phyloP scores from a whole-genome alignment of 2,888 invertebrate species.

The Ditula angustiorana region DNA sequence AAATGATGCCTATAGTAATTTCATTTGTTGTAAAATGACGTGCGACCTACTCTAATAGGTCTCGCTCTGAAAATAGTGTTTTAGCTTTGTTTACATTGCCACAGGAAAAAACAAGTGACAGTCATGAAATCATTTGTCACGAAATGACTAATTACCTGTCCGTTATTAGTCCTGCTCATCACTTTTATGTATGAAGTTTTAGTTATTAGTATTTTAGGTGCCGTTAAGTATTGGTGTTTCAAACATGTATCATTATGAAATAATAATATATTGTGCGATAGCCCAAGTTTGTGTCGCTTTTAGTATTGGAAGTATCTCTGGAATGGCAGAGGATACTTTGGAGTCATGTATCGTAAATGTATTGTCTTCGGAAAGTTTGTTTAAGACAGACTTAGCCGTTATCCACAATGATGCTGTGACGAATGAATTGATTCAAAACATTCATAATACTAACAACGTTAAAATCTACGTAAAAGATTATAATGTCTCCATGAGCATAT shows the following conservation, averaged over 20 bases:
- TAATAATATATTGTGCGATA: neutral
- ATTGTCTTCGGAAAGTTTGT: conserved; percentile 14
- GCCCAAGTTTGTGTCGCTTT: neutral
- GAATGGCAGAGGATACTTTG: neutral
- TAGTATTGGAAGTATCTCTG: neutral
- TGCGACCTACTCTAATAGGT: too few species aligned
- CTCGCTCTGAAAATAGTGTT: neutral
- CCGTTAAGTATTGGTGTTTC: neutral
- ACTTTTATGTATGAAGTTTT: neutral
- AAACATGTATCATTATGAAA: conserved; percentile 17
- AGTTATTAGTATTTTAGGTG: neutral
- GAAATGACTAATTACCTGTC: neutral
- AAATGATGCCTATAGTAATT: too few species aligned
- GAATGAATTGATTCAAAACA: conserved; percentile 17
- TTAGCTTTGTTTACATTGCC: neutral
- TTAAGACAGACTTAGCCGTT: conserved; percentile 6
- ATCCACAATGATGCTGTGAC: conserved; percentile 11
- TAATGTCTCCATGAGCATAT: neutral
- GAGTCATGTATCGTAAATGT: conserved; percentile 14
- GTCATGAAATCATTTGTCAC: neutral
- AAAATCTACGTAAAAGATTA: conserved; percentile 22
- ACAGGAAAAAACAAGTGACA: neutral
- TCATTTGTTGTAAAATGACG: too few species aligned
- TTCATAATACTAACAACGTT: conserved; percentile 18
- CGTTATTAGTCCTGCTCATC: neutral